These are phyloP conservation scores for Idaea straminata DNA, from an alignment of 2,888 invertebrate genomes.

Conservation along the genomic window DNA sequence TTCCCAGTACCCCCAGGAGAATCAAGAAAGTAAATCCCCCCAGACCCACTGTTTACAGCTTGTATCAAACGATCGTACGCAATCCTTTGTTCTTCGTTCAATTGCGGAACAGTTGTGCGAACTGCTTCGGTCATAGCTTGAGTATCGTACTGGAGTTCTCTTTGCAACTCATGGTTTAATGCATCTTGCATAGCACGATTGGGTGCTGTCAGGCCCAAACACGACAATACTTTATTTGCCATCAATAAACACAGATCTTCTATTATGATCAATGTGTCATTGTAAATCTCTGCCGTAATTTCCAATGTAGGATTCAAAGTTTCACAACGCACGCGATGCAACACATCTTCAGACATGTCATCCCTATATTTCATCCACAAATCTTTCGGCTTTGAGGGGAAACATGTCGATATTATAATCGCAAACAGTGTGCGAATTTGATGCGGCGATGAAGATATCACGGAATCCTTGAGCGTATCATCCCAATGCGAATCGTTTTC, in stretches of 20 bases:
- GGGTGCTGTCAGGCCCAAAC: conserved; percentile 32
- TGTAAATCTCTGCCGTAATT: conserved; percentile 21
- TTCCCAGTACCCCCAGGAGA: conserved; percentile 29
- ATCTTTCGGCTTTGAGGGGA: conserved; percentile 11
- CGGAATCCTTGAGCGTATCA: conserved; percentile 9
- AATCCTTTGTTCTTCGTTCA: conserved; percentile 33
- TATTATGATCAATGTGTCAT: conserved; percentile 24
- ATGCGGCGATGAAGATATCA: conserved; percentile 5
- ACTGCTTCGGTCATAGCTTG: conserved; percentile 30
- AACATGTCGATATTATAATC: conserved; percentile 18
- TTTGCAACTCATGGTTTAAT: conserved; percentile 26
- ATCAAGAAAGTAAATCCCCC: conserved; percentile 31
- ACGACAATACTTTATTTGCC: conserved; percentile 33
- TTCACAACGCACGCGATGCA: conserved; percentile 10
- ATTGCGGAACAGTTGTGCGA: conserved; percentile 32
- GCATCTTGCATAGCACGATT: conserved; percentile 30
- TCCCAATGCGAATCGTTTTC: conserved; percentile 14
- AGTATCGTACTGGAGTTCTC: conserved; percentile 29
- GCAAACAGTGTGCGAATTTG: conserved; percentile 12
- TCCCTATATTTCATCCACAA: conserved; percentile 17
- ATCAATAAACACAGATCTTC: conserved; percentile 36
- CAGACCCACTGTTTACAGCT: conserved; percentile 31
- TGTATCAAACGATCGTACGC: conserved; percentile 32
- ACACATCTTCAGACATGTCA: conserved; percentile 14
- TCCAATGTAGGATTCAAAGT: neutral